Evolutionary conservation across 2,888 invertebrate genomes (phyloP).

Genomic region (Amphipoea oculea): DNA sequence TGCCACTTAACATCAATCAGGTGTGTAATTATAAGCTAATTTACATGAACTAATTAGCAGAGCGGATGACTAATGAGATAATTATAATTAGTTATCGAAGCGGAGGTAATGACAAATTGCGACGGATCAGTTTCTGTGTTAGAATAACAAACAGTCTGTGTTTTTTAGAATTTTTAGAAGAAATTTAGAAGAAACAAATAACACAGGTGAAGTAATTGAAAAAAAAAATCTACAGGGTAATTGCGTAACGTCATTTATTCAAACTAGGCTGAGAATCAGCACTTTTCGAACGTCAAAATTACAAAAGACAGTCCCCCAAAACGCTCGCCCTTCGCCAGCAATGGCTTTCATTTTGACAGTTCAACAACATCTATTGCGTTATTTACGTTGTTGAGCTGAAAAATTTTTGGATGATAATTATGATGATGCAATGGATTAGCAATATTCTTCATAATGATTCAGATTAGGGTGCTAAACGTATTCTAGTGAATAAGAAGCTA

Average conservation of each 20-base stretch:
- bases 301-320: too few relatives aligned
- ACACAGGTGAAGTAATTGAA: background rate
- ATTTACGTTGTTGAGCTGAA: too few relatives aligned
- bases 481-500: background rate
- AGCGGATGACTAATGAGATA: conserved; percentile 31
- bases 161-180: background rate
- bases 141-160: background rate
- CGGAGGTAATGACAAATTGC: conserved; percentile 29
- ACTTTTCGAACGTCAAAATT: too few relatives aligned
- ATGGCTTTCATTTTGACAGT: too few relatives aligned
- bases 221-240: too few relatives aligned
- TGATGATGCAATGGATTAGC: too few relatives aligned
- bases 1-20: conserved; percentile 27
- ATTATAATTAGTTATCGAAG: conserved; percentile 22
- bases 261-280: too few relatives aligned
- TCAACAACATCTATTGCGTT: too few relatives aligned
- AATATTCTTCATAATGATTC: too few relatives aligned
- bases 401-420: too few relatives aligned
- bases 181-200: background rate
- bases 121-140: background rate
- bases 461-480: background rate
- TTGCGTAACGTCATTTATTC: too few relatives aligned
- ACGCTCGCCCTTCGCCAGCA: too few relatives aligned
- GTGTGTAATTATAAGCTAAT: conserved; percentile 38
- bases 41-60: conserved; percentile 40